Conservation (phyloP, 30 jellyfish, hydroid and myxozoan species). For the Aurelia aurita complex sp. Pacific region DNA sequence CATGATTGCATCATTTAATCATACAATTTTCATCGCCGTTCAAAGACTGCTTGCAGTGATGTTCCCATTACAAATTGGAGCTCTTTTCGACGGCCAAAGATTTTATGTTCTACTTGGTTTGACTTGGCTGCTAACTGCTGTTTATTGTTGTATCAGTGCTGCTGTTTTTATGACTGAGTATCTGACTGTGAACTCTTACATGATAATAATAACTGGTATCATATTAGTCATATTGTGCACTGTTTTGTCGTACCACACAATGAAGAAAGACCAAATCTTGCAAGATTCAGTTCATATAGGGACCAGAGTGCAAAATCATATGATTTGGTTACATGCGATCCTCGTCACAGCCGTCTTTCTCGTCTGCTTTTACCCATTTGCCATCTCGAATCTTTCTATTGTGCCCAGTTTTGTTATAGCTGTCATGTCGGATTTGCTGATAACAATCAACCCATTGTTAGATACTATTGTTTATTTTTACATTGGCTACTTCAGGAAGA, state of each 20-base stretch:
- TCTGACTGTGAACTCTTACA: slow-evolving; percentile 17
- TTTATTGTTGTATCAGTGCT: slow-evolving; percentile 16
- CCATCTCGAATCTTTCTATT: slow-evolving; percentile 13
- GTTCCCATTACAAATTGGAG: slow-evolving; percentile 21
- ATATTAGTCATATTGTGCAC: not conserved
- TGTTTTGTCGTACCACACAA: not conserved
- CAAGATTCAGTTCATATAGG: not conserved
- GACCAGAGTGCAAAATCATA: slow-evolving; percentile 6
- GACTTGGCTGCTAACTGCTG: slow-evolving; percentile 13
- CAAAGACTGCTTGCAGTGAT: slow-evolving; percentile 38
- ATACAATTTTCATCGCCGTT: slow-evolving; percentile 32
- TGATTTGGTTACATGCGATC: slow-evolving; percentile 24
- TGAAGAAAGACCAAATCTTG: not conserved
- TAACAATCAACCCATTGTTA: slow-evolving; percentile 25
- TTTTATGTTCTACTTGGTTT: not conserved
- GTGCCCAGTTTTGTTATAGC: not conserved
- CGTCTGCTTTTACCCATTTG: slow-evolving; percentile 48
- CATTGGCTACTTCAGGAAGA: slow-evolving; percentile 5
- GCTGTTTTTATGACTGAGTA: not conserved
- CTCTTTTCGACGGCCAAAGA: slow-evolving; percentile 6
- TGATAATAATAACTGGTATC: slow-evolving; percentile 6
- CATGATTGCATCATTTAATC: slow-evolving; percentile 32
- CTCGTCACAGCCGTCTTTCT: slow-evolving; percentile 29
- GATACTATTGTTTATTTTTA: slow-evolving; percentile 13
- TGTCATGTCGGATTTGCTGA: slow-evolving; percentile 28